Conservation (phyloP, 2,888 invertebrate species). For the Phortica magna region DNA sequence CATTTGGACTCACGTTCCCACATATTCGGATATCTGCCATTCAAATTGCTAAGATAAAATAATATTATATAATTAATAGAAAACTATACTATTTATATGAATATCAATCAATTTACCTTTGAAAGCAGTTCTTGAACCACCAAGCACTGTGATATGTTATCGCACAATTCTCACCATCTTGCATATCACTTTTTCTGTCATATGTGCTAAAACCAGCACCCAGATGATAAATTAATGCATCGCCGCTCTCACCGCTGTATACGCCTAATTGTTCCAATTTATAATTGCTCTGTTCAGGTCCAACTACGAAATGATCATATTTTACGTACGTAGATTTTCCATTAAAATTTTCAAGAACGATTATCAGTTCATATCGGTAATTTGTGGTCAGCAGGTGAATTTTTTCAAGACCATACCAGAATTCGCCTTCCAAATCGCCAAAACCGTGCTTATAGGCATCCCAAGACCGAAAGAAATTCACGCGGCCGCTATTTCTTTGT, state of each 20-base stretch:
- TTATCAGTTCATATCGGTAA: constrained; percentile 28
- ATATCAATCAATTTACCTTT: neutral
- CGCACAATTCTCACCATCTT: neutral
- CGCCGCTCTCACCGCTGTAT: neutral
- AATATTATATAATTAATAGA: neutral
- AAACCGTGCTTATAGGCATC: constrained; percentile 48
- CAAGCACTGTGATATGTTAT: neutral
- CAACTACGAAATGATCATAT: constrained; percentile 31
- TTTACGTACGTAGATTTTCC: neutral
- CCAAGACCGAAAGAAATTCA: constrained; percentile 48
- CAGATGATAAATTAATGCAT: neutral
- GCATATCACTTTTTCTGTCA: neutral
- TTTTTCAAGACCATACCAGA: constrained; percentile 51
- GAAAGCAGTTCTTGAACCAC: constrained; percentile 11
- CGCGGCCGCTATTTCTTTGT: constrained; percentile 47
- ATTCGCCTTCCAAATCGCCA: constrained; percentile 45
- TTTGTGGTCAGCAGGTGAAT: constrained; percentile 31
- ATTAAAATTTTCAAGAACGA: constrained; percentile 11
- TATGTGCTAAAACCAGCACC: neutral
- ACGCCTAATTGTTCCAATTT: neutral
- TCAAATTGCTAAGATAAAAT: neutral
- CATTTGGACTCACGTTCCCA: neutral
- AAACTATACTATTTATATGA: neutral
- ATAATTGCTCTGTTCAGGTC: constrained; percentile 2
- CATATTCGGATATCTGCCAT: neutral